phyloP scores from a whole-genome alignment of 2,888 invertebrate species.

The Cactoblastis cactorum region DNA sequence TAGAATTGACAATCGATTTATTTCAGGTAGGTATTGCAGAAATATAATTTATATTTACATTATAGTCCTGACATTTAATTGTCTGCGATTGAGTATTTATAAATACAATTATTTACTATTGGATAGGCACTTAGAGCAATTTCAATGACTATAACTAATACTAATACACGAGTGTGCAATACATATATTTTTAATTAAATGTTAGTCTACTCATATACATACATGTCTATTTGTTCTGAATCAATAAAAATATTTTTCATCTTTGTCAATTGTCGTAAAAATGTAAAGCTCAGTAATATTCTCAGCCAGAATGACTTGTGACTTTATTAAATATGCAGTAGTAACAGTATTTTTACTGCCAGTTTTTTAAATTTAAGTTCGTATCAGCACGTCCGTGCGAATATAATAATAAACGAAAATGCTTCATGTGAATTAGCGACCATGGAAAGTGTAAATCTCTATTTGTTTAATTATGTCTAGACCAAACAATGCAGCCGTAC shows the following conservation, averaged over 20 bases:
- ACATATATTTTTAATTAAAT: background rate
- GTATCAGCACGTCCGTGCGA: constrained; percentile 11
- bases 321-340: background rate
- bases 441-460: constrained; percentile 12
- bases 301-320: background rate
- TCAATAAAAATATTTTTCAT: background rate
- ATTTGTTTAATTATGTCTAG: constrained; percentile 12
- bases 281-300: background rate
- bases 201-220: constrained; percentile 1
- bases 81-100: constrained; percentile 47
- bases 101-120: constrained; percentile 35
- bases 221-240: constrained; percentile 1
- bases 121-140: constrained; percentile 32
- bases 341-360: background rate
- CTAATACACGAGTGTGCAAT: constrained; percentile 14
- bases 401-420: constrained; percentile 12
- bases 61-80: constrained; percentile 31
- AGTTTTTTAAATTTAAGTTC: background rate
- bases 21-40: constrained; percentile 32
- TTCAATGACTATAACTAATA: constrained; percentile 20
- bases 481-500: constrained; percentile 5
- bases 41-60: constrained; percentile 58
- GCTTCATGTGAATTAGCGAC: constrained; percentile 12
- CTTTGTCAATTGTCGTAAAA: background rate
- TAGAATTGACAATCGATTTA: constrained; percentile 14